A percentile compares a stretch with the other conserved stretches of the same genome.
Conservation (phyloP, 1,140 invertebrate species). For the Drosophila orena region DNA sequence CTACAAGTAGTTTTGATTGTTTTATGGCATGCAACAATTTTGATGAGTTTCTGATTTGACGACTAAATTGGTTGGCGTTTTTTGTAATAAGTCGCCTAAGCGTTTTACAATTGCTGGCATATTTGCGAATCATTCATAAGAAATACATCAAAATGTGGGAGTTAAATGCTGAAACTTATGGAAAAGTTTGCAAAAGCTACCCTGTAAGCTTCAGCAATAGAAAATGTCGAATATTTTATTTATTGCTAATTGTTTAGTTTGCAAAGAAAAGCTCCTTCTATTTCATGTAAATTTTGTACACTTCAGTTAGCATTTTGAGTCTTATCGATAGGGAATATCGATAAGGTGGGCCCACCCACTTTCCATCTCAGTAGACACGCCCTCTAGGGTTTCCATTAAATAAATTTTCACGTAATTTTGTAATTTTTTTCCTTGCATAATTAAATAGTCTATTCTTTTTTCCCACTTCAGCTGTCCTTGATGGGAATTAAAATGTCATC, state of each 20-base stretch:
- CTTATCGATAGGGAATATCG: constrained; percentile 26
- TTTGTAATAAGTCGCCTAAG: constrained; percentile 56
- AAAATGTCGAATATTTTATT: constrained; percentile 4
- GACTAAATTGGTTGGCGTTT: constrained; percentile 54
- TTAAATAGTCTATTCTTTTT: constrained; percentile 38
- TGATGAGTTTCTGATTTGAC: constrained; percentile 62
- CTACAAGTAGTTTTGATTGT: constrained; percentile 8
- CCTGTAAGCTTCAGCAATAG: constrained; percentile 10
- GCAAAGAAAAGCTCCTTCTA: neutral
- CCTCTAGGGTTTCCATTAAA: constrained; percentile 11
- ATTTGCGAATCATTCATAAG: constrained; percentile 42
- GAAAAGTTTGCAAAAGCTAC: constrained; percentile 18
- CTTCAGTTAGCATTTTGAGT: neutral
- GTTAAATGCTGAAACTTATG: constrained; percentile 1
- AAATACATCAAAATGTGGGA: neutral
- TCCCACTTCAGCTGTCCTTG: constrained; percentile 45
- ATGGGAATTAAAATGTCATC: constrained; percentile 60
- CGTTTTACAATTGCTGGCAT: constrained; percentile 59
- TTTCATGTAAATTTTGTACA: neutral
- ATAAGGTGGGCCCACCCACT: constrained; percentile 6
- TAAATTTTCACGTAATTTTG: constrained; percentile 42
- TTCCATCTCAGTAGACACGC: constrained; percentile 1
- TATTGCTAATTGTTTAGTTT: constrained; percentile 21
- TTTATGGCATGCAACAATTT: constrained; percentile 57
- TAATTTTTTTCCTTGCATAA: constrained; percentile 46